Evolutionary conservation across 2,888 invertebrate species (phyloP).

Genomic region (Lycaena phlaeas): DNA sequence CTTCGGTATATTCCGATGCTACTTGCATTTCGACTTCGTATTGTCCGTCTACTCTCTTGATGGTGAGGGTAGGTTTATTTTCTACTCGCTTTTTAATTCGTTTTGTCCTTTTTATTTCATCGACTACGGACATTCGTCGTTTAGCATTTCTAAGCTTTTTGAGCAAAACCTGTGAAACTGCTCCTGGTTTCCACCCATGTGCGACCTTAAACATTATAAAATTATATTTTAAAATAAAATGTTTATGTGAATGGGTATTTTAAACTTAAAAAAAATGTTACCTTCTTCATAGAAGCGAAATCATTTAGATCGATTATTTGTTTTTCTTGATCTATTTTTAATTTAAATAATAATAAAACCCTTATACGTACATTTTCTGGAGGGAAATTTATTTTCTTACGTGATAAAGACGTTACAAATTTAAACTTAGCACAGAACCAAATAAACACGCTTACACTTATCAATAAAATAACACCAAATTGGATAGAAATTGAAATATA

Average conservation of each 20-base stretch:
- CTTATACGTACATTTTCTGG: neutral
- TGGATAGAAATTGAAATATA: too few species aligned
- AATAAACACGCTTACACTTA: conserved; percentile 26
- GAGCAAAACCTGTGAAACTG: conserved; percentile 46
- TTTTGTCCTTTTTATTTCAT: conserved; percentile 26
- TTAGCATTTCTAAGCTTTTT: conserved; percentile 41
- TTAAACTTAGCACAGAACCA: conserved; percentile 48
- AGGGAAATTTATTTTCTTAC: conserved; percentile 25
- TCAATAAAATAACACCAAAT: too few species aligned
- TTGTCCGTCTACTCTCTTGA: conserved; percentile 45
- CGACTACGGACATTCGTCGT: conserved; percentile 21
- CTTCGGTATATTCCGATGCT: conserved; percentile 22
- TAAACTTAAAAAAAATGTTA: neutral
- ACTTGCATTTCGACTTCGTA: conserved; percentile 49
- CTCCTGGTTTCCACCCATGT: conserved; percentile 57
- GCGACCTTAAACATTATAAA: conserved; percentile 29
- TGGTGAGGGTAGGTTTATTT: conserved; percentile 42
- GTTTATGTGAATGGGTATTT: neutral
- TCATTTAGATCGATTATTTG: too few species aligned
- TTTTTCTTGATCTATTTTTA: too few species aligned
- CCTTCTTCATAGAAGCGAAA: too few species aligned
- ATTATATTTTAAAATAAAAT: neutral
- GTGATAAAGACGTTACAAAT: conserved; percentile 45
- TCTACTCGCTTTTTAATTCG: conserved; percentile 35
- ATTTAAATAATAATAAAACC: neutral